A percentile compares a stretch with the other conserved stretches of the same genome.
These are phyloP conservation scores for Anguilla anguilla DNA, from an alignment of 2,797 vertebrate genomes.

Conservation along the genomic window DNA sequence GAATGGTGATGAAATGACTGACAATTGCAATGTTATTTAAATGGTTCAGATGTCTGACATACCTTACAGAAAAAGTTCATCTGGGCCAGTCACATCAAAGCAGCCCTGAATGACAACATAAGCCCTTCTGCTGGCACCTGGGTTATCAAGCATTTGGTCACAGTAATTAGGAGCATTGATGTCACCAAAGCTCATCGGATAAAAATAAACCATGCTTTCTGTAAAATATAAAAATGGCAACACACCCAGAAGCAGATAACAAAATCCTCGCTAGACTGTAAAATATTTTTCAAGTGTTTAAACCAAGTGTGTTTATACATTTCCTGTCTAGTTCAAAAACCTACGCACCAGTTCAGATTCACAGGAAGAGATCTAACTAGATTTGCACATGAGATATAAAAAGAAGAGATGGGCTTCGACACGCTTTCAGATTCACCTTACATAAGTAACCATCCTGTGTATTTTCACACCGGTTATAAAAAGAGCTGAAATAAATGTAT, in stretches of 20 bases:
- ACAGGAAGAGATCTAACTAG: constrained; percentile 32
- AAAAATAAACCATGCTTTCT: background rate
- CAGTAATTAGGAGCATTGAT: background rate
- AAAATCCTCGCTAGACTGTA: too few species aligned
- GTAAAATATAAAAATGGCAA: background rate
- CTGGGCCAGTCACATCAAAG: background rate
- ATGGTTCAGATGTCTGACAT: too few species aligned
- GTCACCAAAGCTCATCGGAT: background rate
- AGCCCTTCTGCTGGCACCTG: background rate
- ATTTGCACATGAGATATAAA: constrained; percentile 33
- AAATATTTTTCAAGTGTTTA: background rate
- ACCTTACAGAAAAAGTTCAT: too few species aligned
- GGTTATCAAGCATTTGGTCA: background rate
- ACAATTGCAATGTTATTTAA: too few species aligned
- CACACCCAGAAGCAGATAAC: background rate
- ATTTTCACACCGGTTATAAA: background rate
- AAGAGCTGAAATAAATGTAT: background rate
- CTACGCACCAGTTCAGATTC: constrained; percentile 19
- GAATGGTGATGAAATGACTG: too few species aligned
- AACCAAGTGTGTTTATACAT: too few species aligned
- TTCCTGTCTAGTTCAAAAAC: constrained; percentile 31
- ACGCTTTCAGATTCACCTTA: constrained; percentile 20
- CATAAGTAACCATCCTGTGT: background rate
- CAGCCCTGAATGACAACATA: background rate
- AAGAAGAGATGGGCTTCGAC: constrained; percentile 10